Conservation (phyloP, 2,113 vertebrate species). For the Nettapus auritus region DNA sequence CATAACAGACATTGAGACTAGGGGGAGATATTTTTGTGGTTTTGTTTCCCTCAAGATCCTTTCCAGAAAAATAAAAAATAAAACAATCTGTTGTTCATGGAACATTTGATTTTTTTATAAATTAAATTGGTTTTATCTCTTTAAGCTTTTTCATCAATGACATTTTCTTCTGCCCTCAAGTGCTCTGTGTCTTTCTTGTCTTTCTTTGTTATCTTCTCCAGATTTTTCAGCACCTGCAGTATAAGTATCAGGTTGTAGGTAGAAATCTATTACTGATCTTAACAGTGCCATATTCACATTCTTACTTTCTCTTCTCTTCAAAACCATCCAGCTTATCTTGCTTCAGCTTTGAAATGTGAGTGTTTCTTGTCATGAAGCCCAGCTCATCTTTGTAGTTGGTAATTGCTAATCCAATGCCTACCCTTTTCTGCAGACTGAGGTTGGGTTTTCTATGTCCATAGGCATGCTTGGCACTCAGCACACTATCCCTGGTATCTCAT, state of each 20-base stretch:
- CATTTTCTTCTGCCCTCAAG: not conserved
- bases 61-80: not conserved
- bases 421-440: not conserved
- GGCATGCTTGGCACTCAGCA: not conserved
- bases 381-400: not conserved
- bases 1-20: not conserved
- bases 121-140: not conserved
- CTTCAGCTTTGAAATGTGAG: not conserved
- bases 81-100: not conserved
- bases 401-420: not conserved
- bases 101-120: not conserved
- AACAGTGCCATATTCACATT: not conserved
- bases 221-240: not conserved
- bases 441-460: not conserved
- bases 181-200: not conserved
- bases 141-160: not conserved
- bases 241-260: not conserved
- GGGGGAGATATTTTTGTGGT: not conserved
- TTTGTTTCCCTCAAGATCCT: not conserved
- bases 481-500: not conserved
- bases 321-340: not conserved
- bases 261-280: not conserved
- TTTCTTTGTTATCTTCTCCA: not conserved
- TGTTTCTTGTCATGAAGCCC: not conserved
- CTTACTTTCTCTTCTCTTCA: not conserved